phyloP scores from a whole-genome alignment of 2,113 vertebrate genomes.

The Dasyprocta punctata region DNA sequence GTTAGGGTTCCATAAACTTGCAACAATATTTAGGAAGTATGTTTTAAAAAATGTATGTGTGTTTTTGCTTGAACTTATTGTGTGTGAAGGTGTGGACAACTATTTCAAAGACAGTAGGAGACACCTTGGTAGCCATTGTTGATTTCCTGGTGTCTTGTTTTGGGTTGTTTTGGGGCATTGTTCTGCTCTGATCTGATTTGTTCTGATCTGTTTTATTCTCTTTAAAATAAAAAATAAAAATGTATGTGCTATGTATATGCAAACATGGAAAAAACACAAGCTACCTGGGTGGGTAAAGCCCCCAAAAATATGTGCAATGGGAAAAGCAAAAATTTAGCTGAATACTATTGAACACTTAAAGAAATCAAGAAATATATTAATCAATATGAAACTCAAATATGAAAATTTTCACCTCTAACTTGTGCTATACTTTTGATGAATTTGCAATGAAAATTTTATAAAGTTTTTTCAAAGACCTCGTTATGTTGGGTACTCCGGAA shows the following conservation, averaged over 20 bases:
- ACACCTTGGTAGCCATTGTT: too few species aligned
- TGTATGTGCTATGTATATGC: too few species aligned
- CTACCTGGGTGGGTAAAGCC: background rate
- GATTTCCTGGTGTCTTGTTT: too few species aligned
- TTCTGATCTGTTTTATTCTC: too few species aligned
- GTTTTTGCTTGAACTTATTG: too few species aligned
- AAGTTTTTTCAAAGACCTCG: background rate
- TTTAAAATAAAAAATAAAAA: too few species aligned
- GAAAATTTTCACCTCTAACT: background rate
- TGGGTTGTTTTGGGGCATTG: too few species aligned
- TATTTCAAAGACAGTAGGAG: too few species aligned
- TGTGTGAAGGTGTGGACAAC: too few species aligned
- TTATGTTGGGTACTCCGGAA: too few species aligned
- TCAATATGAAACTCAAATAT: background rate
- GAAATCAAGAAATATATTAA: background rate
- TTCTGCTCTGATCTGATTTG: too few species aligned
- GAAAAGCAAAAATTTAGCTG: background rate
- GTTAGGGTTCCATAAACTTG: background rate
- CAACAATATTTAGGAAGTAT: background rate
- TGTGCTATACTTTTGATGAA: background rate
- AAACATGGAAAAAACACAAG: background rate
- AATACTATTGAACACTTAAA: background rate
- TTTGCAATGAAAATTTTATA: background rate
- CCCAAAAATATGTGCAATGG: background rate
- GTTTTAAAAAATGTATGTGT: background rate